Conservation (phyloP, 2,113 vertebrate genomes). For the Corythornis cristatus region DNA sequence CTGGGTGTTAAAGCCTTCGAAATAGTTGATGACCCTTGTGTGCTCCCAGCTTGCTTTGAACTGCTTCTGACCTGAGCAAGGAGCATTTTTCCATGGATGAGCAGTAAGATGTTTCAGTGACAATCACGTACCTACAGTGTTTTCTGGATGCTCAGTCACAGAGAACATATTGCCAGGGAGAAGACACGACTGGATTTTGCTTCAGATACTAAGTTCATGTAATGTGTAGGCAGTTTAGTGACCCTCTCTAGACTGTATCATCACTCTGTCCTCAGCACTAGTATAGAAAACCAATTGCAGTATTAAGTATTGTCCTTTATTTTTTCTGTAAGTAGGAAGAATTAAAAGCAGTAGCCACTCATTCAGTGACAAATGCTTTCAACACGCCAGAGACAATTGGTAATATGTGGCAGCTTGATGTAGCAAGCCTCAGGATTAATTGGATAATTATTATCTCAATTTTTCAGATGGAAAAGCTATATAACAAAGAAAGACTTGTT, state of each 20-base stretch:
- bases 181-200: background rate
- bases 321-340: background rate
- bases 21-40: background rate
- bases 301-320: background rate
- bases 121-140: background rate
- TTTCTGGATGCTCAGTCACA: background rate
- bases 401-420: background rate
- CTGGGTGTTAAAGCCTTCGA: background rate
- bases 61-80: background rate
- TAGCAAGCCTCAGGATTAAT: background rate
- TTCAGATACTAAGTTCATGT: background rate
- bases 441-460: background rate
- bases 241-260: background rate
- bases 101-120: background rate
- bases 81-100: background rate
- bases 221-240: background rate
- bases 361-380: background rate
- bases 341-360: background rate
- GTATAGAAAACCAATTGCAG: background rate
- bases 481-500: background rate
- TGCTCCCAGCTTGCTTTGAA: background rate
- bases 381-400: background rate
- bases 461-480: slow-evolving; percentile 2
- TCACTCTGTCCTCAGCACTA: background rate
- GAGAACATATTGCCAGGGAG: background rate